Evolutionary conservation across 2,888 invertebrate genomes (phyloP), one percentile per base, ranked within the genome.

Genomic region (Cotesia congregata): DNA sequence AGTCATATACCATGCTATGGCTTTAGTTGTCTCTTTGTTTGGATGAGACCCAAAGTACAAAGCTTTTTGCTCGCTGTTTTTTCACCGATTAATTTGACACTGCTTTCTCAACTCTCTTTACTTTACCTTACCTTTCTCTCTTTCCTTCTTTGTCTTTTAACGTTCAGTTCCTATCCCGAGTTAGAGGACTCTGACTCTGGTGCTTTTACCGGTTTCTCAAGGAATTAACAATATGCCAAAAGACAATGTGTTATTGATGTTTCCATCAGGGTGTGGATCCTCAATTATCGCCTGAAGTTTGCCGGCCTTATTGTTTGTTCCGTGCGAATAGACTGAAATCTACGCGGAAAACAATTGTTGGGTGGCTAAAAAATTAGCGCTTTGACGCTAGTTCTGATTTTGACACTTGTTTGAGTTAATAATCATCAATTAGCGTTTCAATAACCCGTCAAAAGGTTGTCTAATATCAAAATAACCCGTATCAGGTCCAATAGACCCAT

Each of bases 11-110:
- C 38, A 65, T 65, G 65, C 65, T 38, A 65, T 65, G 65, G 65
- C 38, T 65, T 65, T 65, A 65, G 65, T 38, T 65, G 65, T 65
- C 65, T 65, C 65, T 65, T 65, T 65, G 65, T 65, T 65, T 65
- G 65, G 65, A 65, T 30, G 65, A 65, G 65, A 65, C 65, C 65
- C 65, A 65, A 65, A 65, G 65, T 65, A 65, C 65, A 65, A 65
- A 65, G 65, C 65, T 65, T 65, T 65, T 65, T 65, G 30, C 65
- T 65, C 30, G 20, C 38, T 65, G 65, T 65, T 65, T 65, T 65
- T 65, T 65, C 30, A 65, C 6, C 65, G 65, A 65, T 65, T 65
- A 65, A 65, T 65, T 65, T 65, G 65, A 65, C 65, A 65, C 65
- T 38, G 65, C 65, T 65, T 65, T 38, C 38, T 65, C 65, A 30